These are phyloP conservation scores for Solea solea DNA, from an alignment of 2,113 vertebrate genomes.

Conservation along the genomic window DNA sequence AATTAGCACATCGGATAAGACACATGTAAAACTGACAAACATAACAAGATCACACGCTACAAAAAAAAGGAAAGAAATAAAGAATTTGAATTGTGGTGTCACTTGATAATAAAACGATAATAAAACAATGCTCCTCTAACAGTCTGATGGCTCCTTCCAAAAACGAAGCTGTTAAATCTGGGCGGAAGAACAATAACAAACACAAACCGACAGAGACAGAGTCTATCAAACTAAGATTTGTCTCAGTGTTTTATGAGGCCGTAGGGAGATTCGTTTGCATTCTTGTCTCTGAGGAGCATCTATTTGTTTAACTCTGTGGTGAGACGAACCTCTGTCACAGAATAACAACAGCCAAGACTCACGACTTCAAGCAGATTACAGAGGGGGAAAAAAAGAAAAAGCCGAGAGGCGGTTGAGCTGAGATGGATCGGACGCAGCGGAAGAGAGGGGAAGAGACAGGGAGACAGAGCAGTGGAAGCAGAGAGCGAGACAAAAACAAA, in stretches of 20 bases:
- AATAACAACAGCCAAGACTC: constrained; percentile 31
- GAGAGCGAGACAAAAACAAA: constrained; percentile 55
- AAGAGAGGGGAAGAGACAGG: constrained; percentile 45
- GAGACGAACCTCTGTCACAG: constrained; percentile 38
- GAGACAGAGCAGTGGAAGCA: constrained; percentile 36
- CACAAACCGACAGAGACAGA: constrained; percentile 38
- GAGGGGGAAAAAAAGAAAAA: neutral
- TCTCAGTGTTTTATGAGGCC: constrained; percentile 50
- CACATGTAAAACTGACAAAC: too few species aligned
- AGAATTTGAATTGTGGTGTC: neutral
- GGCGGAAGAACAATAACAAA: constrained; percentile 26
- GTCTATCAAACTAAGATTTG: constrained; percentile 58
- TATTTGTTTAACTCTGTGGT: constrained; percentile 65
- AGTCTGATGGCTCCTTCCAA: constrained; percentile 7
- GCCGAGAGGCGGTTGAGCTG: constrained; percentile 19
- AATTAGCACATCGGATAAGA: too few species aligned
- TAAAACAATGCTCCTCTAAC: neutral
- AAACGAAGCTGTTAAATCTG: constrained; percentile 14
- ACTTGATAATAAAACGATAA: neutral
- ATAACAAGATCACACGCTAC: neutral
- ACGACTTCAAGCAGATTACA: constrained; percentile 38
- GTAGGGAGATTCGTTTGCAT: constrained; percentile 50
- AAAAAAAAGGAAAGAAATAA: neutral
- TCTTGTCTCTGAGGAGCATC: constrained; percentile 35
- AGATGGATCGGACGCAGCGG: constrained; percentile 28